phyloP scores from a whole-genome alignment of 1,140 invertebrate species.

The Cotesia vestalis region DNA sequence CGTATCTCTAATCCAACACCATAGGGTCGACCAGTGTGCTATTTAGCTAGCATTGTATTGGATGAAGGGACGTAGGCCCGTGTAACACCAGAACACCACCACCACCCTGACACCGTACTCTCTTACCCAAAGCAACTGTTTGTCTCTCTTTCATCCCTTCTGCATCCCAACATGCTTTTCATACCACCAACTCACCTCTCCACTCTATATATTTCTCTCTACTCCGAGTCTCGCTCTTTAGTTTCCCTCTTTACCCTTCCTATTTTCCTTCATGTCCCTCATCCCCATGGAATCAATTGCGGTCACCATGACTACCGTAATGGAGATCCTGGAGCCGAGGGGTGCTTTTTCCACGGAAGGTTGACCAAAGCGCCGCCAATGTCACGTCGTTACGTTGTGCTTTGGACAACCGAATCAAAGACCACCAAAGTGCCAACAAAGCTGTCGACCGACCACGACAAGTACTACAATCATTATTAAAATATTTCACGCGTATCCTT shows the following conservation, averaged over 20 bases:
- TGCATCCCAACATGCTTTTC: constrained; percentile 12
- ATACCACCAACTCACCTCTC: not conserved
- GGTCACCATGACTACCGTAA: constrained; percentile 65
- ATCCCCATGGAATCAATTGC: constrained; percentile 62
- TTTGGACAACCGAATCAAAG: constrained; percentile 52
- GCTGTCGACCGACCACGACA: constrained; percentile 11
- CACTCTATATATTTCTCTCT: constrained; percentile 29
- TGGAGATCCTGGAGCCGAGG: constrained; percentile 58
- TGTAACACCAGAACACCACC: constrained; percentile 52
- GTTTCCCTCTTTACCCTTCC: constrained; percentile 44
- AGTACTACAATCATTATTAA: not conserved
- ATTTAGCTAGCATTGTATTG: constrained; percentile 62
- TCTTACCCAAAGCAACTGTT: constrained; percentile 22
- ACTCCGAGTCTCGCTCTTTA: constrained; percentile 34
- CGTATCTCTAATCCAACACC: constrained; percentile 62
- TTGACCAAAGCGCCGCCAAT: constrained; percentile 56
- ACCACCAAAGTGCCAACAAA: constrained; percentile 50
- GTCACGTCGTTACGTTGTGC: constrained; percentile 32
- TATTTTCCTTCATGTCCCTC: constrained; percentile 36
- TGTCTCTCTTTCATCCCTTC: constrained; percentile 31
- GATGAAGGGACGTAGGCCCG: constrained; percentile 52
- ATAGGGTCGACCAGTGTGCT: constrained; percentile 57
- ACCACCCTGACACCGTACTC: constrained; percentile 53
- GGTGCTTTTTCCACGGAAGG: constrained; percentile 61
- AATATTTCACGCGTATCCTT: too few relatives aligned